phyloP scores from a whole-genome alignment of 2,797 vertebrate genomes.

The Adrianichthys oophorus region DNA sequence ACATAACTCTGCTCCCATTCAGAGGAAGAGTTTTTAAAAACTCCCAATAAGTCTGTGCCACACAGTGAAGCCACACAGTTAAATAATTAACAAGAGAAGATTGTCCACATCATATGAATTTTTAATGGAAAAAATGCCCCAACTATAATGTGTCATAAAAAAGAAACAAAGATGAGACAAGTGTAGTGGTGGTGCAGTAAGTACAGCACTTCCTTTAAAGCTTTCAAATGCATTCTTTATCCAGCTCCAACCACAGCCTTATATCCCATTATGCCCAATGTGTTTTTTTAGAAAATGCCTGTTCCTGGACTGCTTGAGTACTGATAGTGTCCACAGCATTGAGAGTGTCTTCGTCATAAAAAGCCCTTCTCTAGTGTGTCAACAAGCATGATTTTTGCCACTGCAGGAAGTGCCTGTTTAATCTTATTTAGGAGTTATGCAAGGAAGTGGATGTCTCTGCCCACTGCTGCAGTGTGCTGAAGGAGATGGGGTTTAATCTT shows the following conservation, averaged over 20 bases:
- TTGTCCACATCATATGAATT: slow-evolving; percentile 6
- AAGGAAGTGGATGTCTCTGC: slow-evolving; percentile 56
- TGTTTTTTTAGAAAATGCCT: slow-evolving; percentile 13
- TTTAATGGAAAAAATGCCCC: background rate
- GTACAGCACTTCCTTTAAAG: slow-evolving; percentile 14
- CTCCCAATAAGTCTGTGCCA: slow-evolving; percentile 22
- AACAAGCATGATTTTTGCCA: slow-evolving; percentile 51
- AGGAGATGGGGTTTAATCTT: slow-evolving; percentile 71
- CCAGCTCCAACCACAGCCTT: slow-evolving; percentile 12
- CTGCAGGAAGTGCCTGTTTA: slow-evolving; percentile 51
- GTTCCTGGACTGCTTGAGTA: slow-evolving; percentile 14
- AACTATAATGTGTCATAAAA: slow-evolving; percentile 6
- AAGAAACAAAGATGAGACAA: slow-evolving; percentile 1
- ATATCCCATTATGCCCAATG: slow-evolving; percentile 6
- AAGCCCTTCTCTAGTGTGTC: slow-evolving; percentile 31
- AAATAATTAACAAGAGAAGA: slow-evolving; percentile 20
- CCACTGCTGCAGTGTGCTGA: slow-evolving; percentile 44
- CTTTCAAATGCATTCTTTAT: slow-evolving; percentile 23
- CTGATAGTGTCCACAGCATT: slow-evolving; percentile 33
- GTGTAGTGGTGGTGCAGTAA: background rate
- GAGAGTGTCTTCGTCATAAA: slow-evolving; percentile 41
- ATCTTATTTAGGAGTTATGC: slow-evolving; percentile 63
- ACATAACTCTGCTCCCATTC: slow-evolving; percentile 36
- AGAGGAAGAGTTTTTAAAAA: slow-evolving; percentile 29
- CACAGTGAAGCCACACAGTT: slow-evolving; percentile 14